Evolutionary conservation across 2,797 vertebrate species (phyloP), one percentile per base, ranked within the genome.

Genomic region (Bryconaethiops microstoma): DNA sequence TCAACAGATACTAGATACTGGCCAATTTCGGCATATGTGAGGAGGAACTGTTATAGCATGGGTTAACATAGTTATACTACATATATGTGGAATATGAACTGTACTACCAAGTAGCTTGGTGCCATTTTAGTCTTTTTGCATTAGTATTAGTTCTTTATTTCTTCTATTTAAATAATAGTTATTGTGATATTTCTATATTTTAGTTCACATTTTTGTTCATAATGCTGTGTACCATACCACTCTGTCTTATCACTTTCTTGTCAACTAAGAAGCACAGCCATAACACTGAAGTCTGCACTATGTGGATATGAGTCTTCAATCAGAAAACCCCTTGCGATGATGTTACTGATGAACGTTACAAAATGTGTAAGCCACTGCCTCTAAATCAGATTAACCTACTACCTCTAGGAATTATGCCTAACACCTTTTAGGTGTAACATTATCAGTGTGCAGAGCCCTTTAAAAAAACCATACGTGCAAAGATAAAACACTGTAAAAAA

Each of bases 1-100:
- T 92, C 88, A 90, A 72, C 88, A 90, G 93, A 90, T 77, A 94
- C 91, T 89, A 87, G 91, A 93, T 84, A 92, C 91, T 86, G 79
- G 89, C 87, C 91, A 89, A 88, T 86, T 82, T 82, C 81, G 88
- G 89, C 88, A 87, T 74, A 87, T 86, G 85, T 79, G 86, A 88
- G 84, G 87, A 87, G 86, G 17, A 74, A 55, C 48, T 45, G 21
- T 6, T 16, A 42, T 45, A 70, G 52, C 17, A 75, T 23, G 23
- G 39, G 9, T 29, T 72, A 35, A 63, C 48, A 52, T 9, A n/a
- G 40, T 25, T 64, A 45, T 17, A 23, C 55, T 40, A 39, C 62
- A 35, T 70, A 48, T 52, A 63, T 63, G 4, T 39, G 50, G 40
- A 21, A 62, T 52, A 12, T 70, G 29, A 70, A 63, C 12, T 63